Evolutionary conservation across 2,888 invertebrate genomes (phyloP), one percentile per base, ranked within the genome.

Genomic region (Aphodius sticticus): DNA sequence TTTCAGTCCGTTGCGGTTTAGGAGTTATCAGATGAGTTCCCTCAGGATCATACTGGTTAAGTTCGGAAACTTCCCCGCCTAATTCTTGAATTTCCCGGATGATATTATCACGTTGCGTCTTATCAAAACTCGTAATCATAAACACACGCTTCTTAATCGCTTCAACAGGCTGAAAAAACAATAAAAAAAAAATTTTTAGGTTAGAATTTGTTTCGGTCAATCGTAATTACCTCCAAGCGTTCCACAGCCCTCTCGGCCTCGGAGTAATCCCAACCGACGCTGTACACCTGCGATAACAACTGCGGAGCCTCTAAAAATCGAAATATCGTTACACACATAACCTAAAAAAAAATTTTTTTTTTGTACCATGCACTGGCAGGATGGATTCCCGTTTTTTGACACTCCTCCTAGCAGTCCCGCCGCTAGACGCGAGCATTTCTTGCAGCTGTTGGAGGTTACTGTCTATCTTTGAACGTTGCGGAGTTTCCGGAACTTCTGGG

Each of bases 1-100:
- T 97, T 90, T 98, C 98, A 86, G 96, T 97, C 80, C 97, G 92
- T 7, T 92, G 91, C 0, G 94, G 93, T 85, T 93, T 93, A 72
- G 93, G 91, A 83, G 96, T 95, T 38, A 98, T 90, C 26, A 97
- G 89, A 87, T 97, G 97, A 0, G 96, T 96, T 76, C 93, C 92
- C 0, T 88, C 88, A 0, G 91, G 89, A 86, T 96, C 94, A 85
- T 92, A 95, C 83, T 83, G 85, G 6, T 77, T 79, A 0, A 91
- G 89, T 7, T 92, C 91, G 9, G 92, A 91, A 9, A 95, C 91
- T 15, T 88, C 89, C 0, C 94, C 96, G 70, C 96, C 96, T 14
- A 89, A 82, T 76, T 75, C 80, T 81, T 87, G 86, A 9, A 89
- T 78, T 70, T 86, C 81, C 5, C 81, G 35, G 0, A 85, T 79